A percentile compares a stretch with the other conserved stretches of the same genome.
Conservation (phyloP, 2,888 invertebrate genomes). For the Cheilosia vulpina region DNA sequence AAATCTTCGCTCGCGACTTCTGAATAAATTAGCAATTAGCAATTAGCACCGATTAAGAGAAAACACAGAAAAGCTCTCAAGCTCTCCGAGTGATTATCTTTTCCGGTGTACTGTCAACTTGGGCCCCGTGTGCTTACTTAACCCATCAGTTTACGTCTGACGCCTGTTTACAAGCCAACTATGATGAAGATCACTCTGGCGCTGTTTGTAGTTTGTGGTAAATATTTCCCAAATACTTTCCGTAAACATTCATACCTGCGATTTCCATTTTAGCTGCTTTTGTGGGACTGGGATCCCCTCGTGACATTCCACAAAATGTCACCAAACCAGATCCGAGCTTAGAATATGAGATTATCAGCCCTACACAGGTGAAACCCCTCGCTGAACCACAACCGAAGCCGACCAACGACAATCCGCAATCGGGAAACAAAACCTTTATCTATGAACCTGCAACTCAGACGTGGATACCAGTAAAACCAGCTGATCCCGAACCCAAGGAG, state of each 20-base stretch:
- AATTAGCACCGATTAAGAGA: conserved; percentile 51
- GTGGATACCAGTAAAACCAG: conserved; percentile 78
- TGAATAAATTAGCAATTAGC: conserved; percentile 57
- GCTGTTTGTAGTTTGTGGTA: conserved; percentile 55
- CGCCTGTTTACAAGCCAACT: conserved; percentile 43
- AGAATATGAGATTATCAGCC: conserved; percentile 81
- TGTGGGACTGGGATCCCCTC: conserved; percentile 40
- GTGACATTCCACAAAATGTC: conserved; percentile 46
- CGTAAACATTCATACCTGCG: neutral
- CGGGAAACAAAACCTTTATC: conserved; percentile 79
- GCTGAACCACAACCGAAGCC: conserved; percentile 54
- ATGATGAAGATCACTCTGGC: conserved; percentile 60
- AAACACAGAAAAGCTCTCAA: conserved; percentile 51
- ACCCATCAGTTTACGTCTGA: conserved; percentile 31
- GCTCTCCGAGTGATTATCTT: conserved; percentile 44
- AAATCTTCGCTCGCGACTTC: conserved; percentile 8
- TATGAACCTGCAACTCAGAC: conserved; percentile 78
- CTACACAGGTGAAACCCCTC: neutral
- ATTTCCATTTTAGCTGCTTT: conserved; percentile 11
- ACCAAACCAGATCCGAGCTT: conserved; percentile 37
- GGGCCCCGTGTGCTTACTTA: neutral
- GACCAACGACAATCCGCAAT: conserved; percentile 78
- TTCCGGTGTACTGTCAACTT: conserved; percentile 4
- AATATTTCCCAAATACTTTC: conserved; percentile 20
- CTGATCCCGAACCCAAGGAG: conserved; percentile 78